A percentile compares a stretch with the other conserved stretches of the same genome.
Evolutionary conservation across 2,888 invertebrate species (phyloP).

Genomic region (Agrotis puta): DNA sequence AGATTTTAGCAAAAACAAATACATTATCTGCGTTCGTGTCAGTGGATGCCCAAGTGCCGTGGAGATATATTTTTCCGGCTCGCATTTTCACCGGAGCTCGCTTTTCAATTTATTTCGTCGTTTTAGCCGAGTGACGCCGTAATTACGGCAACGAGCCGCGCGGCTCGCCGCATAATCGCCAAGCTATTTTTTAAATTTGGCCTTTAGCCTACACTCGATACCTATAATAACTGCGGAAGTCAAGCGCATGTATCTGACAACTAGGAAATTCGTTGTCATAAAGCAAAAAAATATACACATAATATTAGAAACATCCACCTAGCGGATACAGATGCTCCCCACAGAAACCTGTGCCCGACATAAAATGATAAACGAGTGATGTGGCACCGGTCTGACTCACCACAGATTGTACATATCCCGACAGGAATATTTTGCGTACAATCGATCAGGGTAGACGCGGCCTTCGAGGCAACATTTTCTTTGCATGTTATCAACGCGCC

Average conservation of each 20-base stretch:
- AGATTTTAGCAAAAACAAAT: conserved; percentile 85
- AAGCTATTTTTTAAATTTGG: conserved; percentile 76
- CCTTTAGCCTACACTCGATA: conserved; percentile 61
- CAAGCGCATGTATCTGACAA: conserved; percentile 68
- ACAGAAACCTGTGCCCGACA: conserved; percentile 49
- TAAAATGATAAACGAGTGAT: conserved; percentile 60
- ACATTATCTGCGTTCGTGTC: conserved; percentile 85
- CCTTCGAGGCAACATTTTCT: conserved; percentile 44
- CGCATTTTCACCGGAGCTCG: conserved; percentile 84
- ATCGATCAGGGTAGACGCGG: conserved; percentile 53
- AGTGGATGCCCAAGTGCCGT: conserved; percentile 81
- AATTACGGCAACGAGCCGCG: conserved; percentile 81
- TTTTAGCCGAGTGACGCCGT: conserved; percentile 87
- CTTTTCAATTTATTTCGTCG: conserved; percentile 89
- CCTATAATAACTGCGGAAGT: conserved; percentile 60
- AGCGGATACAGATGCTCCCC: conserved; percentile 39
- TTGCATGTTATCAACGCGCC: conserved; percentile 64
- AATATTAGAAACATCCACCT: conserved; percentile 56
- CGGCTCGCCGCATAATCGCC: conserved; percentile 81
- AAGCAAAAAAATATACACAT: conserved; percentile 52
- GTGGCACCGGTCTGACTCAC: conserved; percentile 45
- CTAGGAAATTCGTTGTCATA: conserved; percentile 65
- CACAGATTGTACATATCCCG: conserved; percentile 48
- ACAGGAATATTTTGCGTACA: conserved; percentile 54
- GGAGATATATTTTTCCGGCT: conserved; percentile 84